Base-by-base conservation (phyloP, 2,888 invertebrate species). In the Allygus modestus region DNA sequence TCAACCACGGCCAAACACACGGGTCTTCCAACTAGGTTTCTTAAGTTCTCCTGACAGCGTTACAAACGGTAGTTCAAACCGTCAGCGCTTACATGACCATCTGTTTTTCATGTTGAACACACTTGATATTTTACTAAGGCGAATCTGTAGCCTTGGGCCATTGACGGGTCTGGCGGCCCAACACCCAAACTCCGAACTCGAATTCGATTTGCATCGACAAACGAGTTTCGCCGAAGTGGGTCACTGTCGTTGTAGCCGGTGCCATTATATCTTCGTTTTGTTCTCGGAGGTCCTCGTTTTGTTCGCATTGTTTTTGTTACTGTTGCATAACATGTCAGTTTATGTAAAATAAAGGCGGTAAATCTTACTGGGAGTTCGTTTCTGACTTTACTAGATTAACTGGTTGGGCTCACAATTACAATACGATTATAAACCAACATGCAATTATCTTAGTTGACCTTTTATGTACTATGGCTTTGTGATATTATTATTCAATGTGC, bases 191-290 rank as follows among this genome's bases (percentile, higher is more conserved):
- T 28, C 5, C 65, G 7, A 65, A 31, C 31, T 31, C 65, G 28
- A 65, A 65, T 65, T 65, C 65, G 65, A 65, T 65, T 65, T 65
- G 43, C 73, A 73, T 73, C 73, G 73, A n/a, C n/a, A 73, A 73
- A 73, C 73, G 41, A 41, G 73, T 73, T 41, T 31, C 20, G 15
- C 12, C 41, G 37, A 73, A 73, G 20, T 73, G 43, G 73, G 73
- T 73, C 73, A 73, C 20, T 12, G 4, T 9, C 7, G 4, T 2
- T n/a, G 7, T 9, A 20, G 73, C 23, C 9, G 41, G n/a, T 73
- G 43, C n/a, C 41, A 20, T 73, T 73, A 11, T 73, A 20, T 20
- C 28, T 65, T 31, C 26, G 65, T 26, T 65, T 20, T 9, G 61
- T 5, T 15, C 33, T 11, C n/a, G n/a, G n/a, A n/a, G 28, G 26